Evolutionary conservation across 2,113 vertebrate genomes (phyloP).

Genomic region (Scortum barcoo): DNA sequence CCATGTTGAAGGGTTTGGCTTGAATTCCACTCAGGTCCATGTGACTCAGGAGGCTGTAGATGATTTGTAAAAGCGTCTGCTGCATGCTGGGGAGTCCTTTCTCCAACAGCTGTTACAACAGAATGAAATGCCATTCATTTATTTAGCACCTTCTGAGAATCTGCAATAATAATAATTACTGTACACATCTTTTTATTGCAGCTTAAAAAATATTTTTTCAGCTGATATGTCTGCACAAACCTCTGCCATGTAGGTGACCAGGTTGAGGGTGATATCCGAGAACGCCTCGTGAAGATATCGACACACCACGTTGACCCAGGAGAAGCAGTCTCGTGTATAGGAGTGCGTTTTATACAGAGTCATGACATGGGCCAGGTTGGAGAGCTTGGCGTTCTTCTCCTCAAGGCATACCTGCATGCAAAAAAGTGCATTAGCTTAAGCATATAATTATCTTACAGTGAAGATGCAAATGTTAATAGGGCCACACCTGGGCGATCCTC

Average conservation of each 20-base stretch:
- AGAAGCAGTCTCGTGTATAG: constrained; percentile 94
- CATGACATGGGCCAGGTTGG: constrained; percentile 98
- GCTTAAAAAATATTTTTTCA: neutral
- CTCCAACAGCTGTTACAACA: constrained; percentile 89
- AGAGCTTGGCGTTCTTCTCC: constrained; percentile 95
- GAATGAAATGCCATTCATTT: constrained; percentile 17
- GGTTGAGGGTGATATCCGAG: constrained; percentile 91
- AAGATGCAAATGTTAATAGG: neutral
- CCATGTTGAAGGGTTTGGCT: constrained; percentile 95
- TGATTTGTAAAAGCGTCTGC: constrained; percentile 95
- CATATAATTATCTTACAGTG: neutral
- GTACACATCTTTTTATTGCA: neutral
- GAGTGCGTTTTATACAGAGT: constrained; percentile 96
- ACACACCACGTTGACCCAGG: constrained; percentile 97
- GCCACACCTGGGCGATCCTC: constrained; percentile 93
- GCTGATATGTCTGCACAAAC: constrained; percentile 74
- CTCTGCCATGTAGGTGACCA: constrained; percentile 97
- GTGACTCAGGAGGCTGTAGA: constrained; percentile 96
- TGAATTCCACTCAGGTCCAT: constrained; percentile 94
- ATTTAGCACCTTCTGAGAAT: neutral
- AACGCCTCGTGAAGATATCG: constrained; percentile 97
- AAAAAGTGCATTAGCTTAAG: neutral
- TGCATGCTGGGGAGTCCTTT: constrained; percentile 97
- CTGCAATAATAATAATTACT: neutral
- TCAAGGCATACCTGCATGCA: constrained; percentile 91